phyloP scores from a whole-genome alignment of 2,113 vertebrate genomes.

The Phasianus colchicus region DNA sequence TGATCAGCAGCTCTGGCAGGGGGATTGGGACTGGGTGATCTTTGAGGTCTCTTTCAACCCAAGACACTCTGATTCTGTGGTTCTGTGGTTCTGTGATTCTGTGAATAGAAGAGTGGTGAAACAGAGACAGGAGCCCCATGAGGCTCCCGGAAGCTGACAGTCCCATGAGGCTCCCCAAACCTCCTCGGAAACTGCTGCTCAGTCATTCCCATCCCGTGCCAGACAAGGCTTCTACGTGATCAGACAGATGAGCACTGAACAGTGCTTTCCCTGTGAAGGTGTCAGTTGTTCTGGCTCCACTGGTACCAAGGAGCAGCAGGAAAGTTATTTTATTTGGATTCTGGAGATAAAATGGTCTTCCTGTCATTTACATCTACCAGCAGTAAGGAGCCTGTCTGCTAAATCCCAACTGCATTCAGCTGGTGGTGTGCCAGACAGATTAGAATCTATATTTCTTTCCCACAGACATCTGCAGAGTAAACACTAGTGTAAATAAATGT shows the following conservation, averaged over 20 bases:
- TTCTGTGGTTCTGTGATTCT: too few relatives aligned
- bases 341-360: constrained; percentile 5
- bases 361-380: accelerated
- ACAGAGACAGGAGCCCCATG: neutral
- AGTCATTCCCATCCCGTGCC: neutral
- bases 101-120: neutral
- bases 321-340: neutral
- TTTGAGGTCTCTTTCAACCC: too few relatives aligned
- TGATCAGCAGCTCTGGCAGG: too few relatives aligned
- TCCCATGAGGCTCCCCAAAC: neutral
- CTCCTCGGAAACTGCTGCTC: neutral
- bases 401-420: neutral
- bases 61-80: too few relatives aligned
- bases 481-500: neutral
- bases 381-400: neutral
- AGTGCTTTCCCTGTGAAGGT: neutral
- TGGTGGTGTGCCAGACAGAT: neutral
- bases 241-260: neutral
- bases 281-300: neutral
- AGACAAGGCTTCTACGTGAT: neutral
- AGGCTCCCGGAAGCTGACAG: too few relatives aligned
- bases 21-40: too few relatives aligned
- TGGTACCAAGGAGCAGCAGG: neutral
- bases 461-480: neutral
- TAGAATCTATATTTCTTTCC: constrained; percentile 41